Percentiles rank a stretch among this genome's conserved stretches.
These are phyloP conservation scores for Dendroctonus valens DNA, from an alignment of 1,140 invertebrate species.

Conservation along the genomic window DNA sequence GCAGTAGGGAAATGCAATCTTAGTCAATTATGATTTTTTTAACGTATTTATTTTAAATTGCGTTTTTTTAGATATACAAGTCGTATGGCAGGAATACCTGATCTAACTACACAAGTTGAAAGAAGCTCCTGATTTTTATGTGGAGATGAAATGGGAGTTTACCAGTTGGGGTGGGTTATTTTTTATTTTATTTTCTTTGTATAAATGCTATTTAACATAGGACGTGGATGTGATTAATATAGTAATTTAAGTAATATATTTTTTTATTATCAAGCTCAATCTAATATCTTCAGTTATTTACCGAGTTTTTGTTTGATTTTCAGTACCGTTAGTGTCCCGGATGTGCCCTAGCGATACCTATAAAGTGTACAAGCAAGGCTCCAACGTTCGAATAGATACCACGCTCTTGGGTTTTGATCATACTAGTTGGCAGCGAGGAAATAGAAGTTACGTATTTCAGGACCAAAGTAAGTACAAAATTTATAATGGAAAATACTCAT, in stretches of 20 bases:
- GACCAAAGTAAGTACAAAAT: slow-evolving; percentile 73
- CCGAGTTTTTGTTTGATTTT: background rate
- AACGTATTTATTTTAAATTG: background rate
- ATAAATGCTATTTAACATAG: no score
- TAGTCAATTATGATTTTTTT: no score
- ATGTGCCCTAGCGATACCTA: slow-evolving; percentile 97
- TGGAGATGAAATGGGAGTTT: slow-evolving; percentile 99
- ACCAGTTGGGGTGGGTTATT: slow-evolving; percentile 85
- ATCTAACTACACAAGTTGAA: slow-evolving; percentile 82
- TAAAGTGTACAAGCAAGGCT: slow-evolving; percentile 93
- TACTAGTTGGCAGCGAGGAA: slow-evolving; percentile 89
- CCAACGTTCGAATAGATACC: slow-evolving; percentile 94
- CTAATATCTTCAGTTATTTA: background rate
- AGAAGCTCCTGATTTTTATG: slow-evolving; percentile 97
- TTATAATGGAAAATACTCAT: no score
- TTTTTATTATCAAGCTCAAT: background rate
- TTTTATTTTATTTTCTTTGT: slow-evolving; percentile 1
- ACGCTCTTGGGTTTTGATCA: slow-evolving; percentile 94
- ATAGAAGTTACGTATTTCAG: slow-evolving; percentile 91
- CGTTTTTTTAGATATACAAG: slow-evolving; percentile 59
- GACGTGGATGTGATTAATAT: background rate
- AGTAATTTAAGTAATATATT: no score
- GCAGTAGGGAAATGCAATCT: background rate
- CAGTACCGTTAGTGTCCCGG: slow-evolving; percentile 89
- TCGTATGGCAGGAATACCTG: slow-evolving; percentile 84